A percentile compares a stretch with the other conserved stretches of the same genome.
These are phyloP conservation scores for Heliangelus exortis DNA, from an alignment of 2,797 vertebrate genomes.

Conservation along the genomic window DNA sequence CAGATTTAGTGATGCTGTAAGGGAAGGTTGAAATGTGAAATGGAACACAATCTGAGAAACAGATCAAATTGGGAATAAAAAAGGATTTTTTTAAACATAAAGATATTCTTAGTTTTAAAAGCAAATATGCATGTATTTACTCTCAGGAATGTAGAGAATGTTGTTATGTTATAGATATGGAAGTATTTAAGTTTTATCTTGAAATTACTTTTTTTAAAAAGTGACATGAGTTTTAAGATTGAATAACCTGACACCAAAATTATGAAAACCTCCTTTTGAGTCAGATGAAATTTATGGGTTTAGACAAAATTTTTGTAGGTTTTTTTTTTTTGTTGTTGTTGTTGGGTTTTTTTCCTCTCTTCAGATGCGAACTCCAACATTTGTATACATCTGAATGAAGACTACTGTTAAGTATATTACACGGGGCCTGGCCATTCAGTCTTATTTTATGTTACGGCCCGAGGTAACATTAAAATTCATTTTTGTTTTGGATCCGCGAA, in stretches of 20 bases:
- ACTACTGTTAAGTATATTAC: neutral
- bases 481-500: too few species aligned
- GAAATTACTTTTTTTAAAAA: neutral
- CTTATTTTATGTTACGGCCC: neutral
- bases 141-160: neutral
- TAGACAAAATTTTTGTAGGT: neutral
- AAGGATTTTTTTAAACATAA: neutral
- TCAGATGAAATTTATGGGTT: neutral
- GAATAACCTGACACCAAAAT: neutral
- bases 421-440: neutral
- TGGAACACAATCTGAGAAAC: neutral
- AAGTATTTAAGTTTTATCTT: neutral
- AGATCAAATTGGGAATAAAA: neutral
- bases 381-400: neutral
- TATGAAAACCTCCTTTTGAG: neutral
- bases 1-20: neutral
- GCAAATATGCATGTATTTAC: neutral
- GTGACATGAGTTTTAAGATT: neutral
- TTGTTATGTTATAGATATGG: neutral
- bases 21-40: conserved; percentile 14
- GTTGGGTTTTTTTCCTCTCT: neutral
- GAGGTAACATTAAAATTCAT: too few species aligned
- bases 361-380: neutral
- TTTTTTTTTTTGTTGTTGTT: neutral
- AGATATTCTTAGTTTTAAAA: neutral